These are phyloP conservation scores for Ptycholaimellus sp. DNA, from an alignment of 2,888 invertebrate genomes.

Conservation along the genomic window DNA sequence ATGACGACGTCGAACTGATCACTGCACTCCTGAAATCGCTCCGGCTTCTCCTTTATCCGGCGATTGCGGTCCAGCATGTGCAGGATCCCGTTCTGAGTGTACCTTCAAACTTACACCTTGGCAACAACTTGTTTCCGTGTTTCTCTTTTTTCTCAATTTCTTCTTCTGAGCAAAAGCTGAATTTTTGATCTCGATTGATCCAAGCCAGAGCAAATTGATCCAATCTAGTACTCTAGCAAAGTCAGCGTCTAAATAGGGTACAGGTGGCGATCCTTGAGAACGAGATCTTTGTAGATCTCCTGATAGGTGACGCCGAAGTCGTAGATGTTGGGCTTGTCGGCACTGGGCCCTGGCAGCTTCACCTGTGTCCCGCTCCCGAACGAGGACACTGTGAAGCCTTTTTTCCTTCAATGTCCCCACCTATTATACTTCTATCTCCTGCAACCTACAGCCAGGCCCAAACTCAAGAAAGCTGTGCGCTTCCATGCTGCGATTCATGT, in stretches of 20 bases:
- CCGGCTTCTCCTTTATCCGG: conserved; percentile 72
- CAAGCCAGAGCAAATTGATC: too few species aligned
- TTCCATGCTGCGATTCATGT: conserved; percentile 99
- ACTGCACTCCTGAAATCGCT: conserved; percentile 64
- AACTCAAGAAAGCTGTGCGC: conserved; percentile 78
- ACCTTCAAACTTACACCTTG: too few species aligned
- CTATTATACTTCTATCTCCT: too few species aligned
- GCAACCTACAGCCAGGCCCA: too few species aligned
- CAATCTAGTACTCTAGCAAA: too few species aligned
- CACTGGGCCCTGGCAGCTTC: conserved; percentile 76
- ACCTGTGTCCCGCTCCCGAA: conserved; percentile 40
- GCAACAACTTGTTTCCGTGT: too few species aligned
- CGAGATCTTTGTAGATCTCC: conserved; percentile 14
- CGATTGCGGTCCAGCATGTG: conserved; percentile 93
- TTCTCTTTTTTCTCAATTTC: too few species aligned
- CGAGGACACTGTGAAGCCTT: conserved; percentile 58
- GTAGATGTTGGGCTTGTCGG: conserved; percentile 74
- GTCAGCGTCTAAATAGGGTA: too few species aligned
- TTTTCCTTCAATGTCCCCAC: conserved; percentile 52
- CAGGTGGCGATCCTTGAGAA: conserved; percentile 13
- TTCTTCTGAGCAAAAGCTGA: too few species aligned
- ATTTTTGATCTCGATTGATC: too few species aligned
- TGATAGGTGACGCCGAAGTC: conserved; percentile 52
- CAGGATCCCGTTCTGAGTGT: conserved; percentile 88
- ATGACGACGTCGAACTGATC: conserved; percentile 85